Evolutionary conservation across 92 coral and sea anemone genomes (phyloP).

Genomic region (Bergia puertoricense): DNA sequence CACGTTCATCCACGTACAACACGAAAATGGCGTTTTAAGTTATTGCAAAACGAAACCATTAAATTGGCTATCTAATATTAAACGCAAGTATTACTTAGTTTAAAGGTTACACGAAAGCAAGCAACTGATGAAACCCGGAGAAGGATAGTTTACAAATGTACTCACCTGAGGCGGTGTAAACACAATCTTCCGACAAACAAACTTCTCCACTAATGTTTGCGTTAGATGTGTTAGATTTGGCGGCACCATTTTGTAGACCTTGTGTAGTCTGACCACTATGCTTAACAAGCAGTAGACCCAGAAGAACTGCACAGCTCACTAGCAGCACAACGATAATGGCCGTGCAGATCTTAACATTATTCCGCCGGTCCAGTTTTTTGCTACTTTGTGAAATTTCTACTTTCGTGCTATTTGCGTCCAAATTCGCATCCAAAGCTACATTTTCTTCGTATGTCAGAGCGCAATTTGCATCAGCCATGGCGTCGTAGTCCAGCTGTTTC

Average conservation of each 20-base stretch:
- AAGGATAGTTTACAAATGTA: not conserved
- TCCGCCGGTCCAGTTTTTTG: not conserved
- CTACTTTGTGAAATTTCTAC: constrained; percentile 6
- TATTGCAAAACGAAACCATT: not conserved
- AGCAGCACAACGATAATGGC: constrained; percentile 46
- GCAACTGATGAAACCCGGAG: not conserved
- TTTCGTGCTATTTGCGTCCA: constrained; percentile 5
- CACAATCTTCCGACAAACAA: constrained; percentile 54
- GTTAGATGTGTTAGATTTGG: constrained; percentile 2
- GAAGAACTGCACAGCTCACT: constrained; percentile 53
- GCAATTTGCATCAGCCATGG: constrained; percentile 17
- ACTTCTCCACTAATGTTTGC: constrained; percentile 15
- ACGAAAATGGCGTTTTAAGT: not conserved
- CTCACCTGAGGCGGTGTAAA: constrained; percentile 67
- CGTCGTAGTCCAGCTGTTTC: constrained; percentile 33
- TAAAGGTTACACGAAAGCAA: not conserved
- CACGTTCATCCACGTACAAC: not conserved
- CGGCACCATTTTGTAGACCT: not conserved
- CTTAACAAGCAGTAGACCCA: constrained; percentile 56
- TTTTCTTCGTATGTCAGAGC: constrained; percentile 19
- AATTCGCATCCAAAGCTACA: constrained; percentile 24
- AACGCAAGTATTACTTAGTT: not conserved
- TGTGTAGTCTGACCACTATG: not conserved
- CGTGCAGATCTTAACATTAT: constrained; percentile 16
- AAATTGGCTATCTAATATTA: not conserved